Conservation (phyloP, 1,140 invertebrate species). For the Orussus abietinus region DNA sequence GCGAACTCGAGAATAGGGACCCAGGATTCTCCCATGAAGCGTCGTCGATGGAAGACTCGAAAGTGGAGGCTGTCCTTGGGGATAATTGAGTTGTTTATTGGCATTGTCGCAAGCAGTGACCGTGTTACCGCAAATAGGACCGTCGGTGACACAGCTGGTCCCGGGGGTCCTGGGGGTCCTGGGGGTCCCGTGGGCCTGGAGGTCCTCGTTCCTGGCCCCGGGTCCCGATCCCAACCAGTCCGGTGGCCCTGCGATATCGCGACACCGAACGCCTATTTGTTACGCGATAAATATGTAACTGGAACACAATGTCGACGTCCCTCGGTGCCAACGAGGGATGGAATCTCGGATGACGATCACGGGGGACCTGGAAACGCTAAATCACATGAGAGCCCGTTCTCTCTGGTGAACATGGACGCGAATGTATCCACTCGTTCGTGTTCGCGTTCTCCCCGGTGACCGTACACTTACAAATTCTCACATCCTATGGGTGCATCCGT, state of each 20-base stretch:
- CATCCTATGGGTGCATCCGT: slow-evolving; percentile 1
- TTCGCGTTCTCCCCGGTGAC: slow-evolving; percentile 18
- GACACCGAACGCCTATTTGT: slow-evolving; percentile 52
- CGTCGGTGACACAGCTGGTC: too few relatives aligned
- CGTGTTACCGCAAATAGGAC: slow-evolving; percentile 41
- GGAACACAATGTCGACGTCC: slow-evolving; percentile 43
- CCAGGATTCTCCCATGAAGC: too few relatives aligned
- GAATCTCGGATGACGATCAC: slow-evolving; percentile 20
- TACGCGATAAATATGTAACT: slow-evolving; percentile 54
- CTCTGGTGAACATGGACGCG: neutral
- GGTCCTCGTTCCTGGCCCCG: too few relatives aligned
- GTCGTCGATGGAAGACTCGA: too few relatives aligned
- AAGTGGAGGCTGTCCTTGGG: too few relatives aligned
- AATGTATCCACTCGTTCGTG: slow-evolving; percentile 8
- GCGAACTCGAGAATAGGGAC: too few relatives aligned
- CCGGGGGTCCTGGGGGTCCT: too few relatives aligned
- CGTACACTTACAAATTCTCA: slow-evolving; percentile 16
- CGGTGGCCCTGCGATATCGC: slow-evolving; percentile 44
- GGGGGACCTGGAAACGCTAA: slow-evolving; percentile 39
- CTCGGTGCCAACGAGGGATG: slow-evolving; percentile 8
- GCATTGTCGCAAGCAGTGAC: slow-evolving; percentile 30
- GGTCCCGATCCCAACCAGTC: too few relatives aligned
- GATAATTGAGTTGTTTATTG: slow-evolving; percentile 41
- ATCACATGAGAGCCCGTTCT: slow-evolving; percentile 28
- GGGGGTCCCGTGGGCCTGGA: too few relatives aligned